These are phyloP conservation scores for Philonicus albiceps DNA, from an alignment of 2,888 invertebrate species.

Conservation along the genomic window DNA sequence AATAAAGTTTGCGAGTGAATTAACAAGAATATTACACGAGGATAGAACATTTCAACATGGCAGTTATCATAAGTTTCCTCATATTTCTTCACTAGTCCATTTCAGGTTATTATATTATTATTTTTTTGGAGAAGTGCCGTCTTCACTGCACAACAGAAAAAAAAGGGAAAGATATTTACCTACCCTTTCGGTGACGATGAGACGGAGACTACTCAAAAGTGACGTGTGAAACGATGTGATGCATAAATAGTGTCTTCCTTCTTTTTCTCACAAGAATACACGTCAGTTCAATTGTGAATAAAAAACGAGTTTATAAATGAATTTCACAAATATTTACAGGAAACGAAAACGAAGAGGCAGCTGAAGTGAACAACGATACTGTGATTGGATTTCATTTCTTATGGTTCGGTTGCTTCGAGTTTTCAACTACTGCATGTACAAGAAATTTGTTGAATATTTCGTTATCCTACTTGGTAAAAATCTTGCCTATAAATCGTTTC, in stretches of 20 bases:
- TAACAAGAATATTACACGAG: slow-evolving; percentile 29
- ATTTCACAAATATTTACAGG: slow-evolving; percentile 3
- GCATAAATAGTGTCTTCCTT: background rate
- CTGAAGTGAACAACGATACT: slow-evolving; percentile 16
- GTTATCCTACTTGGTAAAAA: slow-evolving; percentile 8
- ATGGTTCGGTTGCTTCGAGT: background rate
- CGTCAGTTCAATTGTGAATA: background rate
- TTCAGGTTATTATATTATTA: background rate
- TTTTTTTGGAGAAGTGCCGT: background rate
- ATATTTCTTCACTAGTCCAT: background rate
- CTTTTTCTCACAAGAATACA: background rate
- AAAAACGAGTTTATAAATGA: background rate
- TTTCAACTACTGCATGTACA: background rate
- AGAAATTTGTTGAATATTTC: slow-evolving; percentile 14
- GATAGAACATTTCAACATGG: slow-evolving; percentile 30
- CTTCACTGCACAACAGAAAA: background rate
- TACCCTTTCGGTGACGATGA: background rate
- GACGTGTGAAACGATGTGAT: background rate
- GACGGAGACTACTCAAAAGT: background rate
- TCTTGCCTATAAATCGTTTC: slow-evolving; percentile 17
- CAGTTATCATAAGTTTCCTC: slow-evolving; percentile 12
- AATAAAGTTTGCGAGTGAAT: slow-evolving; percentile 25
- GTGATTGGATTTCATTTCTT: background rate
- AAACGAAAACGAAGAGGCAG: background rate
- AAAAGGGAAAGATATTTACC: background rate